phyloP scores from a whole-genome alignment of 2,113 vertebrate species.

The Acrocephalus arundinaceus region DNA sequence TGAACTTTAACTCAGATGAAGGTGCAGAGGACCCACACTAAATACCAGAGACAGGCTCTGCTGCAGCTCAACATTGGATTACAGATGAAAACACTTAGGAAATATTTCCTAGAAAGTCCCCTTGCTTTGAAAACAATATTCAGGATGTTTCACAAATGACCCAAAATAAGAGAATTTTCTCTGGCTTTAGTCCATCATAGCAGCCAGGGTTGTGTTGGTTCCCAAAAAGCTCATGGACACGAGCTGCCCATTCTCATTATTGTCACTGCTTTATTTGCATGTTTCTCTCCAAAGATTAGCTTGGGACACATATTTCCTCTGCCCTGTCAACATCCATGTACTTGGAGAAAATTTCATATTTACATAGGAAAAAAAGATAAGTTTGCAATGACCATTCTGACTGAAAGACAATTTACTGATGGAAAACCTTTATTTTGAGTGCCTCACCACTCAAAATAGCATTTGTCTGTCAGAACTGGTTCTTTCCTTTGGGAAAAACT shows the following conservation, averaged over 20 bases:
- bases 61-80: neutral
- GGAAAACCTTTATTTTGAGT: neutral
- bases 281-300: neutral
- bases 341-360: neutral
- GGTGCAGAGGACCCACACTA: neutral
- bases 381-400: neutral
- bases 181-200: slow-evolving; percentile 4
- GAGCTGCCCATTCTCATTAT: neutral
- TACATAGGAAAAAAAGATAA: neutral
- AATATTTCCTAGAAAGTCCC: neutral
- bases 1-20: neutral
- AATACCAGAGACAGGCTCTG: neutral
- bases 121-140: neutral
- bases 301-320: neutral
- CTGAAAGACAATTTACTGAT: neutral
- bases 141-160: neutral
- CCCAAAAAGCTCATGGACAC: slow-evolving; percentile 21
- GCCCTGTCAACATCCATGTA: neutral
- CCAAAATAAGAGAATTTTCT: neutral
- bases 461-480: neutral
- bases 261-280: neutral
- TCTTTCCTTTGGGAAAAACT: neutral
- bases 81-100: neutral
- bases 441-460: neutral
- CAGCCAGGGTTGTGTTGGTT: neutral